Conservation (phyloP, 2,888 invertebrate genomes). For the Acanthosepion pharaonis region DNA sequence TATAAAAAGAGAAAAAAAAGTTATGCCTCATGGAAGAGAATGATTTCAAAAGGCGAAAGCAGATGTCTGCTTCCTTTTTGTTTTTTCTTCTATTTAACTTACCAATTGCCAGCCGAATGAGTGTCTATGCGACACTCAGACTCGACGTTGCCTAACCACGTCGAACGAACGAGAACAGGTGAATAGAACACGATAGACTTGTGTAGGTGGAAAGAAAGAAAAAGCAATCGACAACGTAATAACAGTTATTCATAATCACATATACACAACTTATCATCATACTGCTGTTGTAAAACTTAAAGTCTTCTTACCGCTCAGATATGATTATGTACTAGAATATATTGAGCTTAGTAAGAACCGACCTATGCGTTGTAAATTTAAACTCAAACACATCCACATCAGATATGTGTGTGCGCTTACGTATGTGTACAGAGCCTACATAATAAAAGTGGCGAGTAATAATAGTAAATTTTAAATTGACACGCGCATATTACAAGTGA, state of each 20-base stretch:
- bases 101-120: background rate
- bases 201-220: background rate
- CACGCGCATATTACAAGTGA: too few species aligned
- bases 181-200: background rate
- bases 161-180: background rate
- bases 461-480: too few species aligned
- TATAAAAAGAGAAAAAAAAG: background rate
- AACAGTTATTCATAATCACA: background rate
- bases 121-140: background rate
- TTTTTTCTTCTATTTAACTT: background rate
- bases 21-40: background rate
- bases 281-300: too few species aligned
- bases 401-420: too few species aligned
- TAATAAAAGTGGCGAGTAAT: too few species aligned
- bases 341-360: too few species aligned
- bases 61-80: background rate
- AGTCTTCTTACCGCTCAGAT: too few species aligned
- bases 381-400: too few species aligned
- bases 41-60: background rate
- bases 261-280: background rate
- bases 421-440: too few species aligned
- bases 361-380: too few species aligned
- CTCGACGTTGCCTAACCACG: conserved; percentile 33
- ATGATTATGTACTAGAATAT: too few species aligned
- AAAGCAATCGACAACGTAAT: background rate